Base-by-base conservation (phyloP, 2,797 vertebrate genomes). In the Triplophysa yarkandensis region DNA sequence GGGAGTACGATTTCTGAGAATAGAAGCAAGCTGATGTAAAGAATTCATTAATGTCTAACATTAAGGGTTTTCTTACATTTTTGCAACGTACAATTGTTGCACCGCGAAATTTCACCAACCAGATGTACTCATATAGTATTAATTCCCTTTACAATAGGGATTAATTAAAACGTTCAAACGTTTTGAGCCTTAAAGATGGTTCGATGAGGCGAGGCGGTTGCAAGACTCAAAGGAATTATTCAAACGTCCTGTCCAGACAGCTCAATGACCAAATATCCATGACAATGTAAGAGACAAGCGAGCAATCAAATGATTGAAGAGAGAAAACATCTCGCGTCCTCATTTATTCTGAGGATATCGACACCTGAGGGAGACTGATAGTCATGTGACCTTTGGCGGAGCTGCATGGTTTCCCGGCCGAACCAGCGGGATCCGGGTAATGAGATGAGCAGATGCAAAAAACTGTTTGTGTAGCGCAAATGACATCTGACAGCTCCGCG, bases 401-500 rank as follows among this genome's bases (percentile, higher is more conserved):
- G 14, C 60, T 23, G n/a, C 62, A 60, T 34, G 21, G 46, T 28
- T 34, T 41, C 17, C 43, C 63, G 48, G 19, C 25, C 2, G n/a
- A 11, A 43, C 32, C 19, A 21, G 55, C n/a, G 7, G 39, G 54
- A 28, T 60, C 43, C 32, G 50, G 41, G 55, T 54, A 68, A 58
- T 28, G 27, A 44, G 28, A 65, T 74, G 57, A 61, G 4, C 14
- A 28, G 25, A 67, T 79, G 62, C 27, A 64, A 70, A 74, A 64
- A 46, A 65, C 60, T 69, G 64, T 48, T 63, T 74, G 68, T 39
- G 44, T 69, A 39, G 46, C 16, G 17, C 25, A 66, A 58, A 41
- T 66, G 50, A 63, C 66, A 64, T 68, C 48, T 79, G 48, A 55
- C 62, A 30, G 67, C 54, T 28, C n/a, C 58, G 57, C 16, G 32